Evolutionary conservation across 2,113 vertebrate genomes (phyloP).

Genomic region (Platichthys stellatus): DNA sequence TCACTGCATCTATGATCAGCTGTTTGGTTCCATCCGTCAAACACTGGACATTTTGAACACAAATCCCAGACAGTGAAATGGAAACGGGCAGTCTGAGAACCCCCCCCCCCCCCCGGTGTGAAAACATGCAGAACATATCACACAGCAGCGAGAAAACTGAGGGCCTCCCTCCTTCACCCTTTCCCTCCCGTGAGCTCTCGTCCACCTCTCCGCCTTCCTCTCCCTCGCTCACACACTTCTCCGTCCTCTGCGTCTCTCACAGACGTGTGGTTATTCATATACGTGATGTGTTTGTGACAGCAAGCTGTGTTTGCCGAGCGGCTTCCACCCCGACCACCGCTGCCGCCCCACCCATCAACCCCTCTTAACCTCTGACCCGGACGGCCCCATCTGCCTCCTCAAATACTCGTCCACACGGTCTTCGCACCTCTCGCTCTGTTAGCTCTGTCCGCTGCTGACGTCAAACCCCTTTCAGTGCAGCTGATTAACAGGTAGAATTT

Average conservation of each 20-base stretch:
- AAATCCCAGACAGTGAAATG: constrained; percentile 38
- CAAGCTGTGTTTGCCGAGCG: constrained; percentile 69
- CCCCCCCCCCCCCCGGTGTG: constrained; percentile 38
- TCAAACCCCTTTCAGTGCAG: constrained; percentile 55
- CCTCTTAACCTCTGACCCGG: constrained; percentile 58
- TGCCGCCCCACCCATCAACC: constrained; percentile 29
- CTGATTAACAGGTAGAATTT: constrained; percentile 25
- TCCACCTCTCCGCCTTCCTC: not conserved
- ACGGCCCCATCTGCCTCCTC: constrained; percentile 45
- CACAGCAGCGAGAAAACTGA: constrained; percentile 61
- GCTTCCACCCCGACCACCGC: constrained; percentile 30
- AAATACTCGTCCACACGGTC: constrained; percentile 37
- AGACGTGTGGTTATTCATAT: constrained; percentile 15
- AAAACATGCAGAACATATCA: constrained; percentile 75
- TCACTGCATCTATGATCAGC: no score
- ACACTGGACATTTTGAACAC: not conserved
- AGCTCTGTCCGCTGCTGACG: constrained; percentile 63
- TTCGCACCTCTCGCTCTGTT: constrained; percentile 46
- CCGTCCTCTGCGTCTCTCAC: constrained; percentile 26
- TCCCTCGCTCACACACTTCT: constrained; percentile 1
- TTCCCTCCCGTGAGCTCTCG: constrained; percentile 25
- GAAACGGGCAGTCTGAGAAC: constrained; percentile 56
- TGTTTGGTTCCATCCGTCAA: not conserved
- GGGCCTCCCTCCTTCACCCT: constrained; percentile 45
- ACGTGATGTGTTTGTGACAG: constrained; percentile 49